Percentiles rank a stretch among this genome's conserved stretches.
phyloP scores from a whole-genome alignment of 2,888 invertebrate species.

The Podotricha telesiphe region DNA sequence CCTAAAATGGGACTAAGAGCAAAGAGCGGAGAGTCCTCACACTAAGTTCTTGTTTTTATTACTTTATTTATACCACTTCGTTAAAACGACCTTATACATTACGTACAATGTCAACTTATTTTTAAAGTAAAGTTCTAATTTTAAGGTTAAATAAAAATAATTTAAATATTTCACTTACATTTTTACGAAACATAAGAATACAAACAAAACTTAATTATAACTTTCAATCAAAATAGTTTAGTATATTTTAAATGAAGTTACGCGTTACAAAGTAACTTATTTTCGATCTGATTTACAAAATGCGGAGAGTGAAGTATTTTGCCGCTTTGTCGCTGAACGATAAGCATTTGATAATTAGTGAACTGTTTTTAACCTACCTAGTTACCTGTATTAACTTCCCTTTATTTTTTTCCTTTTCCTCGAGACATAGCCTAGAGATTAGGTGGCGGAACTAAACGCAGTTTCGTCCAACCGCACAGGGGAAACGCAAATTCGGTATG shows the following conservation, averaged over 20 bases:
- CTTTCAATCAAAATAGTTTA: background rate
- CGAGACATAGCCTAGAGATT: too few relatives aligned
- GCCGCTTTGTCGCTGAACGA: too few relatives aligned
- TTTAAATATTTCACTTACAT: constrained; percentile 2
- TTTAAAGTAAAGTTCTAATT: constrained; percentile 1
- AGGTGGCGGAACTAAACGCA: background rate
- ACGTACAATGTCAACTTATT: constrained; percentile 16
- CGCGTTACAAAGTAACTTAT: too few relatives aligned
- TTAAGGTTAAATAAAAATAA: constrained; percentile 10
- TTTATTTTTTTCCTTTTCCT: too few relatives aligned
- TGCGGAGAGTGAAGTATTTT: too few relatives aligned
- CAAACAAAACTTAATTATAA: background rate
- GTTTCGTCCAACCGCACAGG: background rate
- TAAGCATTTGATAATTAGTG: too few relatives aligned
- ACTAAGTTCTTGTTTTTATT: too few relatives aligned
- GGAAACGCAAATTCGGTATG: background rate
- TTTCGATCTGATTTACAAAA: too few relatives aligned
- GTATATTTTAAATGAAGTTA: background rate
- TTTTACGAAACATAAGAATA: constrained; percentile 10
- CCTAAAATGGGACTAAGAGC: background rate
- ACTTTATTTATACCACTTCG: background rate
- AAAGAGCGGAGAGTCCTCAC: background rate
- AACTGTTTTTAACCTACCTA: too few relatives aligned
- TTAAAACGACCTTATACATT: background rate
- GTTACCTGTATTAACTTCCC: too few relatives aligned